Evolutionary conservation across 2,888 invertebrate genomes (phyloP), one percentile per base, ranked within the genome.

Genomic region (Hetaerina titia): DNA sequence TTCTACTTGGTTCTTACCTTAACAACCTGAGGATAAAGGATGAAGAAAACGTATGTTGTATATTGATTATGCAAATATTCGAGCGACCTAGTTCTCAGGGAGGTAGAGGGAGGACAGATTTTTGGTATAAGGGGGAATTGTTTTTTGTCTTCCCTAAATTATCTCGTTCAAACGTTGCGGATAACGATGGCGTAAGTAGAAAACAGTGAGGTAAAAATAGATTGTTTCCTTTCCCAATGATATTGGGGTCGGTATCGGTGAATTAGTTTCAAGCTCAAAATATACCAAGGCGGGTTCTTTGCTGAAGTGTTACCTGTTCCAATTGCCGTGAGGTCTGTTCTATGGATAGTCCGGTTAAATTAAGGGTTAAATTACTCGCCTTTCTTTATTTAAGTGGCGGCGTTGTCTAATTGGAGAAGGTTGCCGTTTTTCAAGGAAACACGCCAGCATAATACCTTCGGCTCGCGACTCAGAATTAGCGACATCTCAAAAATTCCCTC

Each of bases 41-140:
- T 69, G 69, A n/a, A 69, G 69, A 8, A 69, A 69, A 22, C n/a
- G 69, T n/a, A 69, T n/a, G 69, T 9, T n/a, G 22, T 69, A n/a
- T 69, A 69, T 69, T n/a, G 69, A 69, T 69, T 69, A 69, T 69
- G 69, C 19, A 69, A 69, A 69, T 69, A n/a, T 69, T 69, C n/a
- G 69, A 69, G 69, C n/a, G 69, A 22, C n/a, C 69, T 17, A n/a
- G 22, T 69, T 69, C n/a, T 69, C 69, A 22, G n/a, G 7, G 69
- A n/a, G 63, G 19, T 15, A 63, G 63, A 13, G 63, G 19, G 63
- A 63, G 69, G n/a, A n/a, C 22, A n/a, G n/a, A 8, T 6, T n/a
- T 22, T n/a, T 8, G 69, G 2, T n/a, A 69, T 69, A n/a, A 69
- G n/a, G n/a, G 69, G n/a, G n/a, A 69, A n/a, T 4, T 69, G 5